Evolutionary conservation across 2,113 vertebrate species (phyloP).

Genomic region (Egretta garzetta): DNA sequence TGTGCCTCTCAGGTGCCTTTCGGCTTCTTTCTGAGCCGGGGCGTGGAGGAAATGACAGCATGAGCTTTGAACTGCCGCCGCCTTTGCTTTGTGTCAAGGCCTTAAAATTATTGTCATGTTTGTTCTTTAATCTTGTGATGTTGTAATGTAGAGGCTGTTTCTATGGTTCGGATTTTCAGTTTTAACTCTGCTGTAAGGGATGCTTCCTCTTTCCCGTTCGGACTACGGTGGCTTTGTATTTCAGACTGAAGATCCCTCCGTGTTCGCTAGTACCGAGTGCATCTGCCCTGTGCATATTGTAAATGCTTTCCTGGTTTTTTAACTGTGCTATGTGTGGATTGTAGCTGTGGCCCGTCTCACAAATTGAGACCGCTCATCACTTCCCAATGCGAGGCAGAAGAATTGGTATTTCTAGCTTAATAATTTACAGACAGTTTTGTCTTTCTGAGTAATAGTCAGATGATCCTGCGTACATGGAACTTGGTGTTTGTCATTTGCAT

Average conservation of each 20-base stretch:
- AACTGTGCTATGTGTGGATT: neutral
- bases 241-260: neutral
- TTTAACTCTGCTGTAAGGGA: neutral
- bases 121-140: neutral
- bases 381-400: neutral
- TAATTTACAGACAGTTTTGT: neutral
- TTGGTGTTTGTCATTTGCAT: constrained; percentile 21
- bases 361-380: neutral
- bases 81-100: constrained; percentile 18
- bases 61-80: neutral
- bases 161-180: neutral
- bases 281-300: neutral
- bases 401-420: neutral
- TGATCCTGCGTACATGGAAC: neutral
- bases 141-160: neutral
- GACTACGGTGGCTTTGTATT: fast-evolving
- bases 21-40: constrained; percentile 14
- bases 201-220: neutral
- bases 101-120: neutral
- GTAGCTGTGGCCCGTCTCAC: neutral
- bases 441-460: neutral
- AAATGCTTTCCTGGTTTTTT: neutral
- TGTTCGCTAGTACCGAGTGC: neutral
- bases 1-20: constrained; percentile 33
- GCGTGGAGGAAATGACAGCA: neutral